Evolutionary conservation across 2,113 vertebrate species (phyloP).

Genomic region (Junco hyemalis): DNA sequence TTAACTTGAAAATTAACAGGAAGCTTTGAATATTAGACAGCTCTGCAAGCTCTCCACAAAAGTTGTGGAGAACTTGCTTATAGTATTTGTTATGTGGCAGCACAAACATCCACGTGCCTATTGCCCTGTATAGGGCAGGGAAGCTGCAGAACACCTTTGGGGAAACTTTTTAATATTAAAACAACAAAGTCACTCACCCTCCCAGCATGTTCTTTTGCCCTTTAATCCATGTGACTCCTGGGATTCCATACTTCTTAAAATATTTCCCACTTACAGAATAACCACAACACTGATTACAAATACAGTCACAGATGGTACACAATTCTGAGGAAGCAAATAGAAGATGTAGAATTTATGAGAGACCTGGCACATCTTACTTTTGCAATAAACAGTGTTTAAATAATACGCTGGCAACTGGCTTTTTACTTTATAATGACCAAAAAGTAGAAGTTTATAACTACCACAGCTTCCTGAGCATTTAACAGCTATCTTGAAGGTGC

Average conservation of each 20-base stretch:
- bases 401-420: neutral
- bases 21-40: neutral
- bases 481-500: slow-evolving; percentile 23
- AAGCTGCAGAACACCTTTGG: neutral
- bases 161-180: neutral
- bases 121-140: fast-evolving
- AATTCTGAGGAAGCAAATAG: neutral
- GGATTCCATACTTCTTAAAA: neutral
- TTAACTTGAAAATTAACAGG: neutral
- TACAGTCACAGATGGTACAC: neutral
- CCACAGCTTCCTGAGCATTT: slow-evolving; percentile 13
- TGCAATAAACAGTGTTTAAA: neutral
- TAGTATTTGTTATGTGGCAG: fast-evolving
- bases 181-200: neutral
- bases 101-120: fast-evolving
- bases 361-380: neutral
- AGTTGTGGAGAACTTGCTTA: neutral
- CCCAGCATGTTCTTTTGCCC: neutral
- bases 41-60: neutral
- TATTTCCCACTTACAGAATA: neutral
- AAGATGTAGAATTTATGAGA: neutral
- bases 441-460: neutral
- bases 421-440: neutral
- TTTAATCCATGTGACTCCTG: neutral
- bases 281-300: neutral